These are phyloP conservation scores for Heliconius hortense DNA, from an alignment of 2,888 invertebrate species.

Conservation along the genomic window DNA sequence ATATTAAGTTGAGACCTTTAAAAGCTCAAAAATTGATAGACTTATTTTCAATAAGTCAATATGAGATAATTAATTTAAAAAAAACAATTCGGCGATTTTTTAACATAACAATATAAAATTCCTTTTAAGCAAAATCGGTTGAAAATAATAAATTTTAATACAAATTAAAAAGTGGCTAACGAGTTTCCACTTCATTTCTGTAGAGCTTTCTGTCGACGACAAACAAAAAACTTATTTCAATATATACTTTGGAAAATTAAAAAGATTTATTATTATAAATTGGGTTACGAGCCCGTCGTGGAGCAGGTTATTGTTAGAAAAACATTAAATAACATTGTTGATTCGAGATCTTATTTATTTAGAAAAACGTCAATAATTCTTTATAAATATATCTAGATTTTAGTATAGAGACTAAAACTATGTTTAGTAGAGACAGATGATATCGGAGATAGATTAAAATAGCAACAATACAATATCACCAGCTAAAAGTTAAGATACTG, in stretches of 20 bases:
- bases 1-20: neutral
- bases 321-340: neutral
- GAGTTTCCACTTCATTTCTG: constrained; percentile 22
- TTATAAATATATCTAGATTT: too few species aligned
- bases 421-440: too few species aligned
- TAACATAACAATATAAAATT: neutral
- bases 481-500: too few species aligned
- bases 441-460: too few species aligned
- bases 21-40: neutral
- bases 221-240: constrained; percentile 17
- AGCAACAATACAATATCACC: neutral
- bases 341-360: neutral
- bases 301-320: neutral
- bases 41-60: neutral
- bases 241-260: constrained; percentile 16
- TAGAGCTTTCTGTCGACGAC: constrained; percentile 14
- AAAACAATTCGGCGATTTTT: too few species aligned
- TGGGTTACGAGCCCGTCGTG: neutral
- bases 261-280: constrained; percentile 18
- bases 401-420: too few species aligned
- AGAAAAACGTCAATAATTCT: too few species aligned
- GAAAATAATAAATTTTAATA: constrained; percentile 1
- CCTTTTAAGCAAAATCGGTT: neutral
- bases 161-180: constrained; percentile 16
- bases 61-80: neutral